phyloP scores from a whole-genome alignment of 2,113 vertebrate genomes.

The Thoracochromis brauschi region DNA sequence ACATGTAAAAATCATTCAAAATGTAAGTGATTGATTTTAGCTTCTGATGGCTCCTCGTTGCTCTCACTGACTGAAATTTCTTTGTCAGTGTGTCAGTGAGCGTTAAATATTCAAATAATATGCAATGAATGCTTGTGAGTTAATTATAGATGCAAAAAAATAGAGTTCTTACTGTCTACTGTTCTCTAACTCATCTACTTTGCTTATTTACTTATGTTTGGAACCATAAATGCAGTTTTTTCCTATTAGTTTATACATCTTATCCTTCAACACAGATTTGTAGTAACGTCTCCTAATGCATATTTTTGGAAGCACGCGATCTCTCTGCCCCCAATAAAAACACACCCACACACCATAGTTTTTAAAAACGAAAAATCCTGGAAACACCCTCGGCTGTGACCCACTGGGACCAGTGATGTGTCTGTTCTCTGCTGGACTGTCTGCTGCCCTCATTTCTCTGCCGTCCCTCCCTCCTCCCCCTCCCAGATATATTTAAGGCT shows the following conservation, averaged over 20 bases:
- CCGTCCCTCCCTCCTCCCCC: neutral
- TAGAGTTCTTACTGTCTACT: fast-evolving
- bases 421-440: slow-evolving; percentile 10
- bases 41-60: neutral
- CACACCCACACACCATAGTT: neutral
- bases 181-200: neutral
- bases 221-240: neutral
- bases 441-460: slow-evolving; percentile 24
- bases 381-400: neutral
- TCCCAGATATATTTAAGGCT: neutral
- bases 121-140: neutral
- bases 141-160: fast-evolving
- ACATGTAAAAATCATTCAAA: neutral
- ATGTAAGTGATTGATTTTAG: neutral
- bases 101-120: neutral
- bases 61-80: neutral
- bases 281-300: neutral
- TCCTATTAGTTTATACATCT: fast-evolving
- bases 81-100: neutral
- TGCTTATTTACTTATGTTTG: neutral
- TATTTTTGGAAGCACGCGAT: neutral
- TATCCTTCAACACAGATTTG: neutral
- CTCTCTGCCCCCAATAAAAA: neutral
- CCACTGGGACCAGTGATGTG: slow-evolving; percentile 16
- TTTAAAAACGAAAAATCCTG: neutral